A percentile compares a stretch with the other conserved stretches of the same genome.
Evolutionary conservation across 2,113 vertebrate genomes (phyloP).

Genomic region (Symphodus melops): DNA sequence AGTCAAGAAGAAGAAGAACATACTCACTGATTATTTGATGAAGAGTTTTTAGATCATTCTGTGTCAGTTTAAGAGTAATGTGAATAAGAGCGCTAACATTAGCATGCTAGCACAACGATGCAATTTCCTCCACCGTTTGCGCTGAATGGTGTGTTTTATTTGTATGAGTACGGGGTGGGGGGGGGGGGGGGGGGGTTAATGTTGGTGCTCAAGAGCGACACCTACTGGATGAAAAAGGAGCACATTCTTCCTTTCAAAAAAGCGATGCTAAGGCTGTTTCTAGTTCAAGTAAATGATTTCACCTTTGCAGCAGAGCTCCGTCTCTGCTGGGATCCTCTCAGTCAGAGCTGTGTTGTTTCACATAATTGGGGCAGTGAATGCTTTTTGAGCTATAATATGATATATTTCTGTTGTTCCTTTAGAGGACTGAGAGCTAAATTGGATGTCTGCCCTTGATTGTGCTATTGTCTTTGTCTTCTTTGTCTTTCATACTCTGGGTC

Average conservation of each 20-base stretch:
- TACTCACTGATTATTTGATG: no score
- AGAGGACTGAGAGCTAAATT: constrained; percentile 52
- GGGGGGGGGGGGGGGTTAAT: no score
- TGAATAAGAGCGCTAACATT: no score
- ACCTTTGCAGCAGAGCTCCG: background rate
- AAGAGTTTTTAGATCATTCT: no score
- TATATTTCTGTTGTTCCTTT: constrained; percentile 25
- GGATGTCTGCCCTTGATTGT: constrained; percentile 43
- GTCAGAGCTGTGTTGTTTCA: background rate
- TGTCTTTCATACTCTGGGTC: constrained; percentile 5
- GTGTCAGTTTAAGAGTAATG: no score
- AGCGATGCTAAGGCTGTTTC: background rate
- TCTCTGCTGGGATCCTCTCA: background rate
- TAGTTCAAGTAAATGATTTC: background rate
- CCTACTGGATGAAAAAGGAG: no score
- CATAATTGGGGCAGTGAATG: constrained; percentile 14
- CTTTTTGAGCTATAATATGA: constrained; percentile 20
- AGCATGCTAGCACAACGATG: no score
- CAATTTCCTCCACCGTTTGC: no score
- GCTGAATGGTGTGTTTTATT: no score
- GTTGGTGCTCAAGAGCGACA: no score
- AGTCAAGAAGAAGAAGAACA: no score
- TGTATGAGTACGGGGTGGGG: no score
- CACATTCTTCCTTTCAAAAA: background rate
- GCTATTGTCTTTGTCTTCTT: constrained; percentile 38